Conservation (phyloP, 2,888 invertebrate genomes). For the Zhuqinia jingwanae region DNA sequence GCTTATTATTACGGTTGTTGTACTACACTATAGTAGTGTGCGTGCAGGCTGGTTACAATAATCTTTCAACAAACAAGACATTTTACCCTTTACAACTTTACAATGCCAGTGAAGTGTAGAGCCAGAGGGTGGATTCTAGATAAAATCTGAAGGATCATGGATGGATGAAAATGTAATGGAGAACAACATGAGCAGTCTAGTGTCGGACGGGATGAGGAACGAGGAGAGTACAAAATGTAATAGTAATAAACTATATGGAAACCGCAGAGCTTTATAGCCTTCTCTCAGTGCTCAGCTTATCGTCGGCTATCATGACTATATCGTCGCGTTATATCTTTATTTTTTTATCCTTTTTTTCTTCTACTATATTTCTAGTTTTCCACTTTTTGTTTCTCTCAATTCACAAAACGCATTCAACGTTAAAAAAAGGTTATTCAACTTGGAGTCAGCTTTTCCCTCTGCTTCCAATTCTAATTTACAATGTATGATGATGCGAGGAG, state of each 20-base stretch:
- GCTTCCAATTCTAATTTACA: background rate
- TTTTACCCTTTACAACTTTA: background rate
- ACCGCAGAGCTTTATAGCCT: constrained; percentile 38
- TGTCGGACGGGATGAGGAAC: constrained; percentile 24
- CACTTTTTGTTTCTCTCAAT: constrained; percentile 1
- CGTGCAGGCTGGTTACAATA: too few species aligned
- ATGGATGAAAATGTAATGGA: background rate
- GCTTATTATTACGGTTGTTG: constrained; percentile 12
- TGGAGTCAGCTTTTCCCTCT: background rate
- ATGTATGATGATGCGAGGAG: background rate
- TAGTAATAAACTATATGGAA: constrained; percentile 42
- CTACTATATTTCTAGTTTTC: background rate
- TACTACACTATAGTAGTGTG: too few species aligned
- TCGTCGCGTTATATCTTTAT: too few species aligned
- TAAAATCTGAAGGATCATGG: background rate
- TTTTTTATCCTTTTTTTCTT: background rate
- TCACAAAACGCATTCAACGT: constrained; percentile 25
- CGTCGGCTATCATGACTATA: background rate
- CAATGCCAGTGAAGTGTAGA: background rate
- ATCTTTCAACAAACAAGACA: background rate
- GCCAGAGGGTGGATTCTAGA: background rate
- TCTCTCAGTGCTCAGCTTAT: background rate
- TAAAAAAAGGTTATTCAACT: constrained; percentile 44
- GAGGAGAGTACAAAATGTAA: background rate
- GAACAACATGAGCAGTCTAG: background rate